Evolutionary conservation across 2,797 vertebrate genomes (phyloP).

Genomic region (Helarctos malayanus): DNA sequence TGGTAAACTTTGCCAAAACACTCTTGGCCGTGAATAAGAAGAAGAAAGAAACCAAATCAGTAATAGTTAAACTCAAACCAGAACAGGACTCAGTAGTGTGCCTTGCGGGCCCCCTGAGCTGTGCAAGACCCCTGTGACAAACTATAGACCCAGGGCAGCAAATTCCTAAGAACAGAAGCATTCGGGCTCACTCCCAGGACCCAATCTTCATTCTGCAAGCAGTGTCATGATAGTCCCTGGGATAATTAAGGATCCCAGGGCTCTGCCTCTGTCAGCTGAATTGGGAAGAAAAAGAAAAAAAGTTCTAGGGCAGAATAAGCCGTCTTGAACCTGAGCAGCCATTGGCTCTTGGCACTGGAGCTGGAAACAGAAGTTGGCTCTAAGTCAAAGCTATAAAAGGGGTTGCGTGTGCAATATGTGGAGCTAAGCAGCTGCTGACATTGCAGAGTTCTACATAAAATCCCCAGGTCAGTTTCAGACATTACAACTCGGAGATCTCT

Average conservation of each 20-base stretch:
- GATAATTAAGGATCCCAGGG: slow-evolving; percentile 30
- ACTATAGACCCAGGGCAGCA: neutral
- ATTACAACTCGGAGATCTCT: slow-evolving; percentile 65
- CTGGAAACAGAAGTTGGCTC: slow-evolving; percentile 78
- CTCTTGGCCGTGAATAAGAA: neutral
- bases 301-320: slow-evolving; percentile 74
- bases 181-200: neutral
- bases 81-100: neutral
- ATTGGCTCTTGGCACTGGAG: slow-evolving; percentile 68
- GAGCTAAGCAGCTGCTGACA: slow-evolving; percentile 75
- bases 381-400: slow-evolving; percentile 78
- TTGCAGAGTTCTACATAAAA: slow-evolving; percentile 69
- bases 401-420: slow-evolving; percentile 59
- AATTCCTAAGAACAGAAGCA: neutral
- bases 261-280: slow-evolving; percentile 69
- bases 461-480: slow-evolving; percentile 74
- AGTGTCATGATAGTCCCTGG: neutral
- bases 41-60: neutral
- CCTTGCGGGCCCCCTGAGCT: neutral
- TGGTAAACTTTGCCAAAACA: slow-evolving; percentile 39
- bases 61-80: slow-evolving; percentile 22
- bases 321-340: slow-evolving; percentile 69
- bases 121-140: neutral
- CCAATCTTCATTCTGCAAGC: neutral
- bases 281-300: slow-evolving; percentile 39